These are phyloP conservation scores for Trinectes maculatus DNA, from an alignment of 2,113 vertebrate species.

Conservation along the genomic window DNA sequence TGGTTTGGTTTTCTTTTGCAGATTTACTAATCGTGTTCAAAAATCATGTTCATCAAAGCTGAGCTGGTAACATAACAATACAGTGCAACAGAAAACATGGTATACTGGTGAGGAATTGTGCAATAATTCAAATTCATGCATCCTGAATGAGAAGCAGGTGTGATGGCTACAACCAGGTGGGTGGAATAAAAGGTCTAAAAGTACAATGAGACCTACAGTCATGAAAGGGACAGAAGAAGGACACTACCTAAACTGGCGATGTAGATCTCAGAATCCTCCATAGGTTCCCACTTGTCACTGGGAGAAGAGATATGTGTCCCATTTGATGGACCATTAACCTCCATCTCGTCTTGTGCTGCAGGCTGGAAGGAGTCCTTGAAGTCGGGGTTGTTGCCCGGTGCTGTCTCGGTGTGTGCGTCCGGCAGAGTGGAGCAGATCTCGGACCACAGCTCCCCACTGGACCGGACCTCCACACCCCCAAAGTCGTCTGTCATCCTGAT, in stretches of 20 bases:
- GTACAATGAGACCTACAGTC: too few species aligned
- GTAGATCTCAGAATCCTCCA: constrained; percentile 93
- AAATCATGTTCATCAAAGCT: too few species aligned
- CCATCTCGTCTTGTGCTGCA: constrained; percentile 34
- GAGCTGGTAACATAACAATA: too few species aligned
- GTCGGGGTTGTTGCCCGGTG: constrained; percentile 55
- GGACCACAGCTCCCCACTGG: constrained; percentile 91
- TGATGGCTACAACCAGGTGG: too few species aligned
- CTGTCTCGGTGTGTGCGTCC: constrained; percentile 50
- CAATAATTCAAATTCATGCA: too few species aligned
- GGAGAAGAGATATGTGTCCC: not conserved
- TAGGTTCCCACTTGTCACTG: constrained; percentile 89
- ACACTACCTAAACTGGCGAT: constrained; percentile 90
- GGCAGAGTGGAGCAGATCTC: constrained; percentile 90
- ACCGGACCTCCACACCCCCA: constrained; percentile 74
- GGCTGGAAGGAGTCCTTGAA: constrained; percentile 91
- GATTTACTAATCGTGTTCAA: too few species aligned
- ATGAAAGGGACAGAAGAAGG: not conserved
- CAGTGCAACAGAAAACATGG: too few species aligned
- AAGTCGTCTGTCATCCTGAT: constrained; percentile 87
- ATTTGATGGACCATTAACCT: constrained; percentile 46
- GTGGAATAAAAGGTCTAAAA: too few species aligned
- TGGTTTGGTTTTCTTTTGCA: too few species aligned
- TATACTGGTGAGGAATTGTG: too few species aligned
- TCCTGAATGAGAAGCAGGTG: too few species aligned